Evolutionary conservation across 1,140 invertebrate genomes (phyloP).

Genomic region (Sminthurinus signatus): DNA sequence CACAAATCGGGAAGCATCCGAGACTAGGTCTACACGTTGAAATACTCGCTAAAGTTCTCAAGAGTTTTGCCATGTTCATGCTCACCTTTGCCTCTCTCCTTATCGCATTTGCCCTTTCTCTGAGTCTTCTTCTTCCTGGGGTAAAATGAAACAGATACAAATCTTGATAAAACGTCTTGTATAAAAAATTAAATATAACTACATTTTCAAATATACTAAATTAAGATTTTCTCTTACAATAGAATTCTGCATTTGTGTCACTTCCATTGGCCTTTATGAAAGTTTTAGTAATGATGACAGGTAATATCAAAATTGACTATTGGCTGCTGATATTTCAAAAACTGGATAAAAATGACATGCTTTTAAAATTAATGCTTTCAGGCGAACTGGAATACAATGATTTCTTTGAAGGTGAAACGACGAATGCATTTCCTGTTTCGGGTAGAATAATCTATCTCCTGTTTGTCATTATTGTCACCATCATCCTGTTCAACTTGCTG

Average conservation of each 20-base stretch:
- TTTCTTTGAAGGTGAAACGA: conserved; percentile 4
- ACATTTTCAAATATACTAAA: background rate
- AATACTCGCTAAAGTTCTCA: conserved; percentile 32
- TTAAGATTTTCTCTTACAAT: background rate
- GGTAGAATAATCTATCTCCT: conserved; percentile 42
- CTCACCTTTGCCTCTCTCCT: conserved; percentile 26
- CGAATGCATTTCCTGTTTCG: conserved; percentile 37
- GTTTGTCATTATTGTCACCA: conserved; percentile 45
- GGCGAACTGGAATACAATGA: conserved; percentile 25
- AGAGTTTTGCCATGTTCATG: conserved; percentile 30
- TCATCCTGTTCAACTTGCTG: conserved; percentile 45
- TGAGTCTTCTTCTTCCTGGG: conserved; percentile 26
- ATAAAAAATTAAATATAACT: too few relatives aligned
- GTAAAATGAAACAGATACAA: conserved; percentile 14
- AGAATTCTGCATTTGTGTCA: conserved; percentile 20
- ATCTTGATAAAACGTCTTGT: too few relatives aligned
- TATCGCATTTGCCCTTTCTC: conserved; percentile 24
- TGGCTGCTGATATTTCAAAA: too few relatives aligned
- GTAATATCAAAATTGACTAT: too few relatives aligned
- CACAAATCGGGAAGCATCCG: conserved; percentile 34
- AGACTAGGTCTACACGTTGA: conserved; percentile 31
- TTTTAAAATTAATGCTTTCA: too few relatives aligned
- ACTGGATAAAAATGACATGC: too few relatives aligned
- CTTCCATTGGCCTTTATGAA: conserved; percentile 21
- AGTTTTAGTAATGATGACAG: conserved; percentile 26